Evolutionary conservation across 2,888 invertebrate species (phyloP).

Genomic region (Hermaeophaga mercurialis): DNA sequence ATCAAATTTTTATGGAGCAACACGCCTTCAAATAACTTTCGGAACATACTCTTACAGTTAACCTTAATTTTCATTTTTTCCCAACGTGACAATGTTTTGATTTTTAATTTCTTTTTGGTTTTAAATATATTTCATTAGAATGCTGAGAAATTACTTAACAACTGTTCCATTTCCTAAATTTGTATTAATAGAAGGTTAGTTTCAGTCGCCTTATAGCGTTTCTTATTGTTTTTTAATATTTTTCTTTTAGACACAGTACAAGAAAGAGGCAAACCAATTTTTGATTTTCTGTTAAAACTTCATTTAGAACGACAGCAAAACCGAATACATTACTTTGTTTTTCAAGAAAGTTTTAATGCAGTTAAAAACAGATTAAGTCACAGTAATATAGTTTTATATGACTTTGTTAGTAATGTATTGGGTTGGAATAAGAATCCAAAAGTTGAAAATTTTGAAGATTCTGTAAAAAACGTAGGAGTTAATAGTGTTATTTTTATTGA

Average conservation of each 20-base stretch:
- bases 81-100: constrained; percentile 35
- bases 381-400: constrained; percentile 35
- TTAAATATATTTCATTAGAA: constrained; percentile 33
- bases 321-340: constrained; percentile 48
- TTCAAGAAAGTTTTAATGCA: constrained; percentile 45
- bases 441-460: constrained; percentile 32
- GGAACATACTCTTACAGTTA: too few relatives aligned
- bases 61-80: constrained; percentile 15
- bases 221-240: constrained; percentile 11
- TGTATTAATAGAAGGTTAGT: constrained; percentile 51
- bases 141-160: constrained; percentile 50
- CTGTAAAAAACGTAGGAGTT: constrained; percentile 33
- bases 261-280: constrained; percentile 42
- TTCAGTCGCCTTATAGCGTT: constrained; percentile 1
- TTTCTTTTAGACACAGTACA: constrained; percentile 48
- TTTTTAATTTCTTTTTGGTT: constrained; percentile 6
- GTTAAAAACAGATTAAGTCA: constrained; percentile 27
- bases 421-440: constrained; percentile 34
- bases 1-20: too few relatives aligned
- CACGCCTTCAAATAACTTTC: too few relatives aligned
- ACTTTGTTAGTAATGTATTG: constrained; percentile 44
- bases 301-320: constrained; percentile 42
- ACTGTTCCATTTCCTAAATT: constrained; percentile 49
- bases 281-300: constrained; percentile 44
- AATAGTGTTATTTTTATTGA: constrained; percentile 49